Evolutionary conservation across 1,140 invertebrate genomes (phyloP).

Genomic region (Atta cephalotes): DNA sequence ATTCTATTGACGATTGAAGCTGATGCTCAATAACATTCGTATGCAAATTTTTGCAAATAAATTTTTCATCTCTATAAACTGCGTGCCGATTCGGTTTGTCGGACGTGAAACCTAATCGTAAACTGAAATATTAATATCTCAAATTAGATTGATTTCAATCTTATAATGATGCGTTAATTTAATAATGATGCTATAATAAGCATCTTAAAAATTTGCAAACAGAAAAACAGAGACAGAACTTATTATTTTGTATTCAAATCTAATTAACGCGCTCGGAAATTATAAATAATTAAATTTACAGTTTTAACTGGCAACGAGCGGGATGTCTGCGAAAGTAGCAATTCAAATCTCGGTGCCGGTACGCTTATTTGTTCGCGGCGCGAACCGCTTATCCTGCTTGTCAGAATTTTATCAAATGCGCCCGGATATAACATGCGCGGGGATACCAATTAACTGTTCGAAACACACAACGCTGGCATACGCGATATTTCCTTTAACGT

Average conservation of each 20-base stretch:
- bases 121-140: too few relatives aligned
- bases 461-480: slow-evolving; percentile 3
- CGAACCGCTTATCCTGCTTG: slow-evolving; percentile 12
- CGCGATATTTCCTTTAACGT: slow-evolving; percentile 29
- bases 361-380: slow-evolving; percentile 8
- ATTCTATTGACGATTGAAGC: too few relatives aligned
- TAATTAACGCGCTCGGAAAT: slow-evolving; percentile 14
- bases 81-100: too few relatives aligned
- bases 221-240: too few relatives aligned
- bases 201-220: too few relatives aligned
- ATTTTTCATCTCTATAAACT: too few relatives aligned
- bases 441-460: slow-evolving; percentile 40
- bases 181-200: too few relatives aligned
- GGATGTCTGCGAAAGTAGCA: neutral
- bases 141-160: too few relatives aligned
- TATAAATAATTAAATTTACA: slow-evolving; percentile 61
- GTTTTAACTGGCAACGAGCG: slow-evolving; percentile 36
- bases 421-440: neutral
- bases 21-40: too few relatives aligned
- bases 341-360: slow-evolving; percentile 7
- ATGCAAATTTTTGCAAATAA: too few relatives aligned
- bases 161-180: too few relatives aligned
- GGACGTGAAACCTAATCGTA: too few relatives aligned
- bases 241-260: slow-evolving; percentile 37
- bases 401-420: slow-evolving; percentile 51